phyloP scores from a whole-genome alignment of 1,140 invertebrate genomes.

The Drosophila santomea region DNA sequence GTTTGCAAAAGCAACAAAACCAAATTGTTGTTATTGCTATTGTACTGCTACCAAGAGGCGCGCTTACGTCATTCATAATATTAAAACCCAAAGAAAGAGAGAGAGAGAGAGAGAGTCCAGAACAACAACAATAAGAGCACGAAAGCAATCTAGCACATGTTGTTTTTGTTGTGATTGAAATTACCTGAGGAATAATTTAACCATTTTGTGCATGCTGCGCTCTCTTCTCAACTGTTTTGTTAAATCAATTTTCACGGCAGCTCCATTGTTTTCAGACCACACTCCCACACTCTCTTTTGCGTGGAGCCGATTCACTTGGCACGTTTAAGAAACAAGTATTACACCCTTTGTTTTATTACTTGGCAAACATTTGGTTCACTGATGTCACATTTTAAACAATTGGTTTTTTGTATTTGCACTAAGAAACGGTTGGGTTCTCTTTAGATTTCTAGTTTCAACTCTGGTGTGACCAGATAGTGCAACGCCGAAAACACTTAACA shows the following conservation, averaged over 20 bases:
- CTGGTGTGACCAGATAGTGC: background rate
- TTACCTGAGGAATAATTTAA: conserved; percentile 81
- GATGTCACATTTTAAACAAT: conserved; percentile 32
- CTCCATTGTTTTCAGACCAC: conserved; percentile 16
- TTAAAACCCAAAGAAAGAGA: conserved; percentile 50
- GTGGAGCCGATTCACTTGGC: background rate
- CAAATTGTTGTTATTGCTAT: conserved; percentile 56
- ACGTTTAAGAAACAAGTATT: conserved; percentile 7
- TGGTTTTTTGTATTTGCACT: conserved; percentile 4
- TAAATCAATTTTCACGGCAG: conserved; percentile 35
- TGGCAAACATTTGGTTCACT: background rate
- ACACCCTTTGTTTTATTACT: background rate
- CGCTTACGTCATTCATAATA: conserved; percentile 82
- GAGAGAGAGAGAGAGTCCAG: conserved; percentile 20
- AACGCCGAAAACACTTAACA: background rate
- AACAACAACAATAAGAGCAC: conserved; percentile 19
- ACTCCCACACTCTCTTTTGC: background rate
- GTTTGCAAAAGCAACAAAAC: conserved; percentile 36
- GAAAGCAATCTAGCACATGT: background rate
- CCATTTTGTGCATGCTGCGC: conserved; percentile 71
- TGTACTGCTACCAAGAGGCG: conserved; percentile 39
- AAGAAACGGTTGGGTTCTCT: background rate
- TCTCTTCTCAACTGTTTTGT: conserved; percentile 15
- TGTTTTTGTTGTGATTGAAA: conserved; percentile 41
- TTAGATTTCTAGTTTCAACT: background rate